Evolutionary conservation across 2,113 vertebrate species (phyloP), one percentile per base, ranked within the genome.

Genomic region (Cyphomyrus discorhynchus): DNA sequence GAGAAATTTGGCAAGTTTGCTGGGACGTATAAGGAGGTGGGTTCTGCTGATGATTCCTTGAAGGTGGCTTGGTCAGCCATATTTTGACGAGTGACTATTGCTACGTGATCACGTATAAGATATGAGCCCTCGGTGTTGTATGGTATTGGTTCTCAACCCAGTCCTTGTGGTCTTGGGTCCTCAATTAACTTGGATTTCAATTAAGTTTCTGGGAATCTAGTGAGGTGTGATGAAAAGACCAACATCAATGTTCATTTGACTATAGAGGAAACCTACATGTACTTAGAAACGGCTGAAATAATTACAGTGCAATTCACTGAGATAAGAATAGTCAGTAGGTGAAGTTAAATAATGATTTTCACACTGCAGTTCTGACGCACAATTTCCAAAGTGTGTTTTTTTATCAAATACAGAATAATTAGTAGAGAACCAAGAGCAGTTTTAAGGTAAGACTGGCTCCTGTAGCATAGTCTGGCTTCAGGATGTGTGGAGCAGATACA

Each of bases 1-100:
- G 98, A 99, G 93, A 99, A 99, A 92, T 98, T 99, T 92, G 96
- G 97, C 89, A 96, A 95, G 93, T 99, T 99, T 95, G 96, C 97
- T 1, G 98, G 99, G 92, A 99, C 97, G 93, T 98, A 97, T 66
- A 99, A 98, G 96, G 98, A 99, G 91, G 98, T 98, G 93, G 91
- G 94, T 91, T 46, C 87, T 88, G 84, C 46, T 27, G n/a, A 21
- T 19, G 19, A 35, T 66, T 13, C 86, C 42, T 31, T 88, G 35
- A 24, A 19, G 39, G 9, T 35, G 42, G 42, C 24, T 50, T 86
- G 49, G 82, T 8, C n/a, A 35, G 24, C 42, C 35, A 10, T 45
- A 42, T 45, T 10, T 84, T 84, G 82, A 47, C 3, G 45, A 47
- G 35, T 47, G 45, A 46, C 35, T 46, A 11, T 47, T 21, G 82